Base-by-base conservation (phyloP, 2,888 invertebrate species). In the Heteromurus nitidus region DNA sequence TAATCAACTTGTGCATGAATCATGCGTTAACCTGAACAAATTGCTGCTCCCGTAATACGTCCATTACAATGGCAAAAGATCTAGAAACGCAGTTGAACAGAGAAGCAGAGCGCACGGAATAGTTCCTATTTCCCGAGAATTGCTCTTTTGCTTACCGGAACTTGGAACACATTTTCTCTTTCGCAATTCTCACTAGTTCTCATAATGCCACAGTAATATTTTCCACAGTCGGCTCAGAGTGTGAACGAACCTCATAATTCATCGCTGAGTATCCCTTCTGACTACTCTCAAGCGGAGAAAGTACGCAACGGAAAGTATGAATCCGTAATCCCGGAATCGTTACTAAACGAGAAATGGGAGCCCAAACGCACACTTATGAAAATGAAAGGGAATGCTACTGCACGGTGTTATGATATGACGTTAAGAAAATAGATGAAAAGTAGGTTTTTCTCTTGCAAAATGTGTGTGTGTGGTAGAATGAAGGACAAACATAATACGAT, bases 181-280 rank as follows among this genome's bases (percentile, higher is more conserved):
- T 36, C 53, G 36, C 65, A 26, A 75, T 67, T 75, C 62, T 55
- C 42, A 58, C 31, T 55, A 65, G n/a, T 65, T 64, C 50, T 47
- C 1, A 22, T 18, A 31, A 30, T 18, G 62, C 30, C 13, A 7
- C 22, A 55, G 3, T 26, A 55, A 22, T 7, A 55, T 55, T 3
- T 55, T 62, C 62, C 9, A 42, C 18, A 20, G 42, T 36, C 62
- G 26, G 53, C 36, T 44, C 53, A 64, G 64, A 26, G 77, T 79
- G 77, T 70, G 77, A 79, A 70, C 70, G 72, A 72, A 65, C 65
- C 79, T 80, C 79, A 80, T 80, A 72, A 80, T 67, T 80, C 79
- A 80, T 80, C 64, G 20, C 67, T 31, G 16, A 28, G 53, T 31
- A 30, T 28, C 30, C 20, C 20, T 31, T 24, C 18, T 42, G 62